These are phyloP conservation scores for Aphis gossypii DNA, from an alignment of 1,140 invertebrate species.

Conservation along the genomic window DNA sequence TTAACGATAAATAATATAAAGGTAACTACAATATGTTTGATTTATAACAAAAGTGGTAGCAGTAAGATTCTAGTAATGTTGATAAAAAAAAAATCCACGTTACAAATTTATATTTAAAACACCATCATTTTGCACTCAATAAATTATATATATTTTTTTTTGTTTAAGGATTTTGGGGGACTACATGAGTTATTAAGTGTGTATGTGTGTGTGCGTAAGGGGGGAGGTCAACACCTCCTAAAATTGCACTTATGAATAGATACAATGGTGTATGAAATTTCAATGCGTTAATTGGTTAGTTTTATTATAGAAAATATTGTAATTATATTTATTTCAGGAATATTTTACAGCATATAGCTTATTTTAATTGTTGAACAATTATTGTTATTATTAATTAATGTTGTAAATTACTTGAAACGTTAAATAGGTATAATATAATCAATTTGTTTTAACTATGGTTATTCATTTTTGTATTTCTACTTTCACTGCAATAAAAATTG, in stretches of 20 bases:
- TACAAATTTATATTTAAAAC: neutral
- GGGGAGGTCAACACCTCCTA: no score
- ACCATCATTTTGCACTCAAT: neutral
- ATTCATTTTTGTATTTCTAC: neutral
- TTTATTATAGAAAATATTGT: neutral
- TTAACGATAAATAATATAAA: neutral
- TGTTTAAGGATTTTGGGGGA: neutral
- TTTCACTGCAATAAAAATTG: neutral
- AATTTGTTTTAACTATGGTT: neutral
- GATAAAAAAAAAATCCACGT: neutral
- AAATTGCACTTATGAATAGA: neutral
- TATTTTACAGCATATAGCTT: neutral
- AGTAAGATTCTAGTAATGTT: neutral
- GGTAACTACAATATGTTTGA: neutral
- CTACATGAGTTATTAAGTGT: neutral
- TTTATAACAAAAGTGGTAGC: neutral
- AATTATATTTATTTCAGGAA: neutral
- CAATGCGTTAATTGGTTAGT: neutral
- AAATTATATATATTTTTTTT: neutral
- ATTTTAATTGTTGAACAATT: neutral
- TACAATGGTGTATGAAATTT: neutral
- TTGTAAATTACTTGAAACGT: no score
- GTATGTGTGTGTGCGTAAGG: no score
- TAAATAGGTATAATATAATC: neutral
- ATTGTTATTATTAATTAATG: neutral